Evolutionary conservation across 1,140 invertebrate genomes (phyloP).

Genomic region (Drosophila tsacasi): DNA sequence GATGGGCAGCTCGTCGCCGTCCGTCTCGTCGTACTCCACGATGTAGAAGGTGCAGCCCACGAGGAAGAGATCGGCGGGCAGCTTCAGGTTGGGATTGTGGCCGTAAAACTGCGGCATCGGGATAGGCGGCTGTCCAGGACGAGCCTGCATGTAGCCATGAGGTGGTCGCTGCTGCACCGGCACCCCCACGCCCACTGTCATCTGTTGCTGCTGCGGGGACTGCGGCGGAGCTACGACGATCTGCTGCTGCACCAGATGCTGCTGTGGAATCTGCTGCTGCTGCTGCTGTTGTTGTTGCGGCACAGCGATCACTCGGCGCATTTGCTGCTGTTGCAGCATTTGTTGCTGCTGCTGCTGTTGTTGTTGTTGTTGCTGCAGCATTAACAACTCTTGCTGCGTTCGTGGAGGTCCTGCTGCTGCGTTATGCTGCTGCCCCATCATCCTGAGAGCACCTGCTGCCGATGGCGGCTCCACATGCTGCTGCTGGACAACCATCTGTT

Average conservation of each 20-base stretch:
- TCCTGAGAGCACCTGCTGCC: constrained; percentile 89
- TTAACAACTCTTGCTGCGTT: constrained; percentile 72
- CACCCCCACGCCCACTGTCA: constrained; percentile 55
- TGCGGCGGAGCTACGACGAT: constrained; percentile 64
- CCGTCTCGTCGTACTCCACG: constrained; percentile 88
- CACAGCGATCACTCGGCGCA: constrained; percentile 86
- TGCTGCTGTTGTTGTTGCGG: constrained; percentile 78
- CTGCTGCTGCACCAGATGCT: constrained; percentile 76
- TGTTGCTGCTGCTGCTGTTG: constrained; percentile 70
- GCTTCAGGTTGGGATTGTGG: constrained; percentile 93
- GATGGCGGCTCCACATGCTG: constrained; percentile 87
- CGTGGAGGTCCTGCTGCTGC: constrained; percentile 86
- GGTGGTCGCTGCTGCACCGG: constrained; percentile 63
- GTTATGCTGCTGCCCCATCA: constrained; percentile 93
- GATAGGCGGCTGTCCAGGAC: constrained; percentile 69
- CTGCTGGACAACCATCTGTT: constrained; percentile 72
- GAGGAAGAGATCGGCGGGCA: constrained; percentile 94
- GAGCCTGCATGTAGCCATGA: constrained; percentile 70
- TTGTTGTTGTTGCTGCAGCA: constrained; percentile 78
- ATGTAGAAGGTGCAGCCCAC: constrained; percentile 97
- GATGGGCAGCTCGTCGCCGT: constrained; percentile 87
- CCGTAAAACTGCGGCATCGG: constrained; percentile 91
- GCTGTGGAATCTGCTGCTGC: constrained; percentile 84
- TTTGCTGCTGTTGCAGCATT: constrained; percentile 72
- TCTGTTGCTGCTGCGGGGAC: constrained; percentile 50